Conservation (phyloP, 2,797 vertebrate species). For the Anolis apletophallus region DNA sequence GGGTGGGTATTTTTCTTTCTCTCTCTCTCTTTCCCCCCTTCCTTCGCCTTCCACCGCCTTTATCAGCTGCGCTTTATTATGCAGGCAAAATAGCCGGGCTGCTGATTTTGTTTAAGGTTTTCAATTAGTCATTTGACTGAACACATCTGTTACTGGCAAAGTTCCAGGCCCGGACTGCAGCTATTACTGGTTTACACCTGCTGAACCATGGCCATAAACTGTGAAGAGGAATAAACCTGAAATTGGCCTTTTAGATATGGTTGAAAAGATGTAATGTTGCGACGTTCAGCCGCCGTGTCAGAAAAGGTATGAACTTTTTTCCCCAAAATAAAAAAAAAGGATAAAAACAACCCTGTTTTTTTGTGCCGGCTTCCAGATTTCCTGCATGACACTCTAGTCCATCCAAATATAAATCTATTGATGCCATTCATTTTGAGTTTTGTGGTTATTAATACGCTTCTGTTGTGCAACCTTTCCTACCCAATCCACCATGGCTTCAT, state of each 20-base stretch:
- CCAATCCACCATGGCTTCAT: conserved; percentile 71
- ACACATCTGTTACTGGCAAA: conserved; percentile 98
- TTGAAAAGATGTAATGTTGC: conserved; percentile 78
- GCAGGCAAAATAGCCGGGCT: conserved; percentile 96
- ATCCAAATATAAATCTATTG: conserved; percentile 61
- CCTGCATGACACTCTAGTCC: conserved; percentile 39
- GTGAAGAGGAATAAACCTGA: conserved; percentile 85
- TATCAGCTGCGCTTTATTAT: conserved; percentile 96
- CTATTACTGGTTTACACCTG: conserved; percentile 90
- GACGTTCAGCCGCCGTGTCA: conserved; percentile 72
- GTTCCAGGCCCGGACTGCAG: conserved; percentile 87
- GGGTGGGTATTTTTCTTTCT: conserved; percentile 74
- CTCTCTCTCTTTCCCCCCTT: no score
- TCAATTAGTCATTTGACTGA: conserved; percentile 99
- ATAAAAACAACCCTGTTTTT: background rate
- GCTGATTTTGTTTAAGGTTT: conserved; percentile 99
- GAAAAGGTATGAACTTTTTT: conserved; percentile 59
- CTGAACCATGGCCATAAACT: conserved; percentile 83
- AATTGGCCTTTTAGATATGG: conserved; percentile 89
- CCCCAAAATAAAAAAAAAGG: no score
- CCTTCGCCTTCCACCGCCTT: conserved; percentile 77
- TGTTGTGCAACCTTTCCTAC: conserved; percentile 44
- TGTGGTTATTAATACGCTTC: conserved; percentile 75
- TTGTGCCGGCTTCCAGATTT: conserved; percentile 43
- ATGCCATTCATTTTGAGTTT: conserved; percentile 19